A percentile compares a stretch with the other conserved stretches of the same genome.
Evolutionary conservation across 2,113 vertebrate genomes (phyloP).

Genomic region (Myxocyprinus asiaticus): DNA sequence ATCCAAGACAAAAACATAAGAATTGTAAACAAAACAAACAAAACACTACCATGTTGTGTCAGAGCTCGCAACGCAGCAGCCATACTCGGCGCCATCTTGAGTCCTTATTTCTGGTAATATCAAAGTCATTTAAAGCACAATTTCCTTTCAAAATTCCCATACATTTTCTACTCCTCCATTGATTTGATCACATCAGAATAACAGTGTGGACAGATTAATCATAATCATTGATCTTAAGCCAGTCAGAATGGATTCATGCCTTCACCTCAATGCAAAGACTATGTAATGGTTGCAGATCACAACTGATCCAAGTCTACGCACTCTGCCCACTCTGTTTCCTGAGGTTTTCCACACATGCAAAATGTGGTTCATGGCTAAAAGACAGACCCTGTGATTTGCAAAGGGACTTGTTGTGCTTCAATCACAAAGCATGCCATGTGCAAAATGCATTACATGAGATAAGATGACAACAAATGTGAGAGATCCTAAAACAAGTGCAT

Average conservation of each 20-base stretch:
- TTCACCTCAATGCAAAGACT: not conserved
- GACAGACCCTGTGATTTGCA: too few relatives aligned
- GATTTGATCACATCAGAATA: conserved; percentile 28
- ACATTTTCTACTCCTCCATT: conserved; percentile 17
- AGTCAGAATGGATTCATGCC: not conserved
- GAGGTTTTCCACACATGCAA: not conserved
- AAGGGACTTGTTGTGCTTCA: too few relatives aligned
- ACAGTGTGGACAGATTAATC: conserved; percentile 19
- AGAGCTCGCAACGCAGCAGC: too few relatives aligned
- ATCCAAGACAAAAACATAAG: too few relatives aligned
- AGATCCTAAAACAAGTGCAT: too few relatives aligned
- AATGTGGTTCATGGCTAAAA: not conserved
- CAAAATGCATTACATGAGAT: too few relatives aligned
- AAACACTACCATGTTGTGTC: too few relatives aligned
- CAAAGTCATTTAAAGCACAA: not conserved
- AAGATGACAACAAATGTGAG: too few relatives aligned
- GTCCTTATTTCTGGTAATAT: too few relatives aligned
- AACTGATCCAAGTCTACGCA: not conserved
- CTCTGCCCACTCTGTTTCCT: not conserved
- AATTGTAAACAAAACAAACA: too few relatives aligned
- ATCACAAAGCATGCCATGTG: too few relatives aligned
- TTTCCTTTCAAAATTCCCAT: not conserved
- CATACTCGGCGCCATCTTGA: too few relatives aligned
- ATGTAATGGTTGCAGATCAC: not conserved
- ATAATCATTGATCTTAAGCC: conserved; percentile 25